phyloP scores from a whole-genome alignment of 1,140 invertebrate species.

The Ceratosolen fusciceps region DNA sequence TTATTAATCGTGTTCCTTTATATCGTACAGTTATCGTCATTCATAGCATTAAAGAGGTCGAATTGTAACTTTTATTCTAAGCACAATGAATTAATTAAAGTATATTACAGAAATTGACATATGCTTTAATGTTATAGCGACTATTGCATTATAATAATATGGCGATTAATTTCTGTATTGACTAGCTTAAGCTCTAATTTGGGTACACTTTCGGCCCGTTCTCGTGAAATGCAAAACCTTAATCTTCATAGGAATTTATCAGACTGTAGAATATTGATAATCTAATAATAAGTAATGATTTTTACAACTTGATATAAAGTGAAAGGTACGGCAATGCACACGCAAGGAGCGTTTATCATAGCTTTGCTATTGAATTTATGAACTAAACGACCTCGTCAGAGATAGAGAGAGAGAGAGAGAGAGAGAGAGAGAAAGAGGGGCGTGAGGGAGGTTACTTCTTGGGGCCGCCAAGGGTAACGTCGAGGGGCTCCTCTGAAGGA shows the following conservation, averaged over 20 bases:
- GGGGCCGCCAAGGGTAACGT: constrained; percentile 66
- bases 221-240: too few relatives aligned
- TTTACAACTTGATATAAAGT: background rate
- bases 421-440: background rate
- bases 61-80: background rate
- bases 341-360: background rate
- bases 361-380: background rate
- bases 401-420: too few relatives aligned
- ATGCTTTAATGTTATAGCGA: background rate
- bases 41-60: too few relatives aligned
- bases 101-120: background rate
- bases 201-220: too few relatives aligned
- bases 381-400: background rate
- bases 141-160: background rate
- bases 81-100: background rate
- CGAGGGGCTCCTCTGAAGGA: constrained; percentile 66
- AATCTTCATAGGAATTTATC: too few relatives aligned
- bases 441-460: constrained; percentile 52
- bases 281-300: too few relatives aligned
- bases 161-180: background rate
- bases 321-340: background rate
- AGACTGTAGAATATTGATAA: too few relatives aligned
- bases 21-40: background rate
- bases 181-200: background rate
- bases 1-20: background rate